Evolutionary conservation across 2,797 vertebrate genomes (phyloP).

Genomic region (Podarcis lilfordi): DNA sequence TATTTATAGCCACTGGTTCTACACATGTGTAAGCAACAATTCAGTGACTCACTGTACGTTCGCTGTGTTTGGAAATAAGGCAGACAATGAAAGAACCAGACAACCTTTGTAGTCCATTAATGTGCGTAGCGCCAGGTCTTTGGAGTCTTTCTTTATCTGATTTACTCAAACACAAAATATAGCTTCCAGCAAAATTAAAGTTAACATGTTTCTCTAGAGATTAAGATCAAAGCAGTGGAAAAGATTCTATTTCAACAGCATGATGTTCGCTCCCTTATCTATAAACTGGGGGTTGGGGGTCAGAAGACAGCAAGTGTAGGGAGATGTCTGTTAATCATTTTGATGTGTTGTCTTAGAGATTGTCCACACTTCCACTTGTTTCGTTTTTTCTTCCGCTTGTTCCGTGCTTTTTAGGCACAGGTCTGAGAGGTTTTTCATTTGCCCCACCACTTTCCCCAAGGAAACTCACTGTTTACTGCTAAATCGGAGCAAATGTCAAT

Average conservation of each 20-base stretch:
- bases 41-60: slow-evolving; percentile 21
- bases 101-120: slow-evolving; percentile 73
- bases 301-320: slow-evolving; percentile 18
- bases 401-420: too few relatives aligned
- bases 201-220: slow-evolving; percentile 70
- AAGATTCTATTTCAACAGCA: slow-evolving; percentile 68
- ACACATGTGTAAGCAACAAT: background rate
- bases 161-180: slow-evolving; percentile 68
- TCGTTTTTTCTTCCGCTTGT: too few relatives aligned
- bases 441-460: too few relatives aligned
- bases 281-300: slow-evolving; percentile 32
- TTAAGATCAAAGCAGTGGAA: slow-evolving; percentile 71
- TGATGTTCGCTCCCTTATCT: slow-evolving; percentile 52
- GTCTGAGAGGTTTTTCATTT: too few relatives aligned
- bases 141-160: slow-evolving; percentile 69
- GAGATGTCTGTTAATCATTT: background rate
- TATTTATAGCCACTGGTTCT: background rate
- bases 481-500: too few relatives aligned
- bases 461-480: too few relatives aligned
- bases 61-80: slow-evolving; percentile 30
- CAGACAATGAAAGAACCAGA: slow-evolving; percentile 66
- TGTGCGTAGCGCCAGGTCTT: slow-evolving; percentile 66
- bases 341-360: slow-evolving; percentile 7
- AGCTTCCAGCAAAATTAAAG: slow-evolving; percentile 73
- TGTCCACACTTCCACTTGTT: too few relatives aligned